Conservation (phyloP, 92 coral and sea anemone genomes). For the Micromussa lordhowensis region DNA sequence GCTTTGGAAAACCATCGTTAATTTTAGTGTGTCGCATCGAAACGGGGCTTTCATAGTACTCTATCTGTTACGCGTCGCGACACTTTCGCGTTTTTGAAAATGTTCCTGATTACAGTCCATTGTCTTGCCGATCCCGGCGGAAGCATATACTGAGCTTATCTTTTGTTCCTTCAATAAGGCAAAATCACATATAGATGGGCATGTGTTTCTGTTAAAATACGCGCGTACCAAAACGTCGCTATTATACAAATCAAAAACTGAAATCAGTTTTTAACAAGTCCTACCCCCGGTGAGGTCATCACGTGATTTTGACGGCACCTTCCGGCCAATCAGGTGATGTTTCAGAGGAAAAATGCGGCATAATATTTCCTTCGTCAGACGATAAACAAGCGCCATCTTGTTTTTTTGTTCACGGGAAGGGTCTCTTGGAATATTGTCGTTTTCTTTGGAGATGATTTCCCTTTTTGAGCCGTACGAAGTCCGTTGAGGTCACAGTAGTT, state of each 20-base stretch:
- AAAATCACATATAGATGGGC: not conserved
- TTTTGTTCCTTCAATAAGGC: not conserved
- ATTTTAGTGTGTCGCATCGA: not conserved
- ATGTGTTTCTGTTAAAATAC: not conserved
- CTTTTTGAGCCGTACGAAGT: not conserved
- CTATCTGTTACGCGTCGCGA: not conserved
- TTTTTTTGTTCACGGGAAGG: constrained; percentile 16
- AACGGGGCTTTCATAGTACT: not conserved
- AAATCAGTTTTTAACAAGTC: not conserved
- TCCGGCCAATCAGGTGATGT: constrained; percentile 36
- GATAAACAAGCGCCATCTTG: constrained; percentile 87
- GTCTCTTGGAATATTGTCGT: constrained; percentile 31
- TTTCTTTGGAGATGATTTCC: constrained; percentile 30
- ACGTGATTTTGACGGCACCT: constrained; percentile 38
- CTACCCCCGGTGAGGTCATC: constrained; percentile 32
- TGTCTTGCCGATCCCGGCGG: constrained; percentile 23
- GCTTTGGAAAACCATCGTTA: not conserved
- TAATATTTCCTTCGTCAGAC: constrained; percentile 49
- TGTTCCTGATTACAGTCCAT: not conserved
- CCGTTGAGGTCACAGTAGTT: constrained; percentile 13
- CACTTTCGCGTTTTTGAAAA: not conserved
- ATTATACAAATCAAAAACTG: not conserved
- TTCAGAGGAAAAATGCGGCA: constrained; percentile 22
- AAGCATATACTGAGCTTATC: constrained; percentile 5
- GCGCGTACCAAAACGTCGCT: not conserved